phyloP scores from a whole-genome alignment of 2,888 invertebrate species.

The Oeneis ivallda region DNA sequence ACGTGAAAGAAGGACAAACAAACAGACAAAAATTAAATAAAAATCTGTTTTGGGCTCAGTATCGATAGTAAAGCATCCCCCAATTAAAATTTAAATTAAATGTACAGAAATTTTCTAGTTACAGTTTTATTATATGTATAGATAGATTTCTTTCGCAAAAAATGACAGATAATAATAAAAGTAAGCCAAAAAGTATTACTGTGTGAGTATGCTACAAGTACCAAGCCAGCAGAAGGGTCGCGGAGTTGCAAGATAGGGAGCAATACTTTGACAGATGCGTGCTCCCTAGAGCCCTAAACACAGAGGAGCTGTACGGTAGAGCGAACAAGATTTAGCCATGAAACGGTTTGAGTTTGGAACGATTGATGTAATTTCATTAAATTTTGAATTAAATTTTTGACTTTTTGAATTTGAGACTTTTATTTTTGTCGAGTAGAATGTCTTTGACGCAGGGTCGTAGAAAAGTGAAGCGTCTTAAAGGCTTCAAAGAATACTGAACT shows the following conservation, averaged over 20 bases:
- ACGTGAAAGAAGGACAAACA: too few relatives aligned
- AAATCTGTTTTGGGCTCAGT: too few relatives aligned
- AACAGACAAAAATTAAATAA: too few relatives aligned
- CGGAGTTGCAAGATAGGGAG: conserved; percentile 40
- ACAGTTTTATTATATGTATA: too few relatives aligned
- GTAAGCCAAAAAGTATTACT: conserved; percentile 3
- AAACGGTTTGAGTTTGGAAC: conserved; percentile 19
- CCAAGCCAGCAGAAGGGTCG: conserved; percentile 47
- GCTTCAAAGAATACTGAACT: too few relatives aligned
- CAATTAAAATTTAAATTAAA: too few relatives aligned
- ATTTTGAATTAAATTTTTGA: not conserved
- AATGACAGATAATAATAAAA: too few relatives aligned
- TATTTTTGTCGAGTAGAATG: not conserved
- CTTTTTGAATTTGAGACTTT: not conserved
- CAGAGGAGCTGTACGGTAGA: conserved; percentile 34
- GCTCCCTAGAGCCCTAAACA: conserved; percentile 40
- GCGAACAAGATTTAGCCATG: conserved; percentile 14
- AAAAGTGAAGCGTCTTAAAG: too few relatives aligned
- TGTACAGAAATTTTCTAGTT: too few relatives aligned
- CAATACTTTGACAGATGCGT: conserved; percentile 50
- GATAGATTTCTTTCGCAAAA: conserved; percentile 10
- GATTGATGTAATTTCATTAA: conserved; percentile 10
- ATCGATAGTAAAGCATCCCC: too few relatives aligned
- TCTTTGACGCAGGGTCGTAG: too few relatives aligned
- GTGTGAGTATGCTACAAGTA: conserved; percentile 38